Conservation (phyloP, 2,888 invertebrate genomes). For the Drosophila bunnanda region DNA sequence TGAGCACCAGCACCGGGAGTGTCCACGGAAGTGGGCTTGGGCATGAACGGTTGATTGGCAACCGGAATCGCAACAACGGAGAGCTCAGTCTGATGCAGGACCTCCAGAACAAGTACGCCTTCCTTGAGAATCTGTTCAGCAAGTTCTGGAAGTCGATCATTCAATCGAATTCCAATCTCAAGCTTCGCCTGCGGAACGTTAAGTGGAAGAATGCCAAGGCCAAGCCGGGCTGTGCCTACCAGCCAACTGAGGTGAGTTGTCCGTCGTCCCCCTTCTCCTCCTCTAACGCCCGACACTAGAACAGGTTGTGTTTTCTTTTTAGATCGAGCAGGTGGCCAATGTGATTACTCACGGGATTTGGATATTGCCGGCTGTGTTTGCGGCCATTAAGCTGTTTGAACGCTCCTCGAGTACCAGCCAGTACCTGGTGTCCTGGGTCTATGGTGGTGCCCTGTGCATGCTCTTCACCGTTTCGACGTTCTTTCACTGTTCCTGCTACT, state of each 20-base stretch:
- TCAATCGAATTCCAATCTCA: conserved; percentile 77
- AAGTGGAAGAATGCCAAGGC: conserved; percentile 94
- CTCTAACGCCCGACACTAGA: not conserved
- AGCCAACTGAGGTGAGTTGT: conserved; percentile 88
- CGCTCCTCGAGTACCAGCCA: conserved; percentile 91
- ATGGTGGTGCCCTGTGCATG: conserved; percentile 93
- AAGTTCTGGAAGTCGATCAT: conserved; percentile 82
- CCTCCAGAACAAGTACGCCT: conserved; percentile 82
- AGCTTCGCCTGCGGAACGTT: conserved; percentile 84
- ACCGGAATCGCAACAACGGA: conserved; percentile 5
- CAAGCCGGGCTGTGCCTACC: conserved; percentile 91
- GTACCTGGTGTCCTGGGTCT: conserved; percentile 92
- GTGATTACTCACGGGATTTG: conserved; percentile 96
- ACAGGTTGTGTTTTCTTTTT: not conserved
- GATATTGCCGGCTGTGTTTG: conserved; percentile 93
- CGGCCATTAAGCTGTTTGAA: conserved; percentile 90
- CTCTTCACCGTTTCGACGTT: conserved; percentile 95
- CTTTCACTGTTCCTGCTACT: conserved; percentile 95
- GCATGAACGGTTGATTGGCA: conserved; percentile 6
- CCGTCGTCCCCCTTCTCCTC: not conserved
- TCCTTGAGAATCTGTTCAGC: conserved; percentile 80
- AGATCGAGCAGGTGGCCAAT: conserved; percentile 96
- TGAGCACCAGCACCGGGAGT: conserved; percentile 33
- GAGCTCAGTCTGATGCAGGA: conserved; percentile 73
- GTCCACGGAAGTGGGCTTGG: conserved; percentile 4